phyloP scores from a whole-genome alignment of 2,888 invertebrate genomes.

The Dolichomitus sp. region DNA sequence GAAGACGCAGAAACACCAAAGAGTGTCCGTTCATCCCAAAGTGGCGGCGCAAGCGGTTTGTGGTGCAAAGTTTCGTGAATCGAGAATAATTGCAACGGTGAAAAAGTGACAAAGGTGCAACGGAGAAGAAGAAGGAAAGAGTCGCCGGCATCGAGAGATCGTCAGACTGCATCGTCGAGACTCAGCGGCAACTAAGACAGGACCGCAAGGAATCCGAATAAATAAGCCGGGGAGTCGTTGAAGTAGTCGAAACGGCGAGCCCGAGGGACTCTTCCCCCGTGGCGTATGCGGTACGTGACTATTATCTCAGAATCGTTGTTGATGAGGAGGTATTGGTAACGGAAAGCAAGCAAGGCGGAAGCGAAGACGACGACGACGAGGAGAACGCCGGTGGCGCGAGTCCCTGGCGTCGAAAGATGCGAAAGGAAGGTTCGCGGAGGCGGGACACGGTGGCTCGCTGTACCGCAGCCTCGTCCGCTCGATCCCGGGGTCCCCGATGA shows the following conservation, averaged over 20 bases:
- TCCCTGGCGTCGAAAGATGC: constrained; percentile 46
- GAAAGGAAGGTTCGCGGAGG: constrained; percentile 38
- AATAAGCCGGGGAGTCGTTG: not conserved
- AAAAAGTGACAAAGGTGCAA: constrained; percentile 16
- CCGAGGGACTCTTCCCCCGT: constrained; percentile 30
- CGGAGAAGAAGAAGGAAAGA: not conserved
- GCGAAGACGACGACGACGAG: constrained; percentile 24
- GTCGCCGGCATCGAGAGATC: not conserved
- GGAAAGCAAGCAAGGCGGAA: constrained; percentile 20
- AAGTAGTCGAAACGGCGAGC: constrained; percentile 31
- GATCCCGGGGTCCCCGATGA: constrained; percentile 73
- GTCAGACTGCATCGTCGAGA: not conserved
- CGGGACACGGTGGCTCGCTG: constrained; percentile 33
- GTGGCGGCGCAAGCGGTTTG: not conserved
- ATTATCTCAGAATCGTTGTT: not conserved
- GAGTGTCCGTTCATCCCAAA: constrained; percentile 1
- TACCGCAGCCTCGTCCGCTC: constrained; percentile 48
- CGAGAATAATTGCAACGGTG: not conserved
- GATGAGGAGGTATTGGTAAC: not conserved
- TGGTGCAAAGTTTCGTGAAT: not conserved
- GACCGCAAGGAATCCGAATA: not conserved
- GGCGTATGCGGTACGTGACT: constrained; percentile 13
- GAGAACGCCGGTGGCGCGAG: constrained; percentile 15
- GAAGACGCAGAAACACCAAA: not conserved
- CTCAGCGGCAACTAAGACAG: not conserved